Base-by-base conservation (phyloP, 2,797 vertebrate species). In the Hipposideros larvatus region DNA sequence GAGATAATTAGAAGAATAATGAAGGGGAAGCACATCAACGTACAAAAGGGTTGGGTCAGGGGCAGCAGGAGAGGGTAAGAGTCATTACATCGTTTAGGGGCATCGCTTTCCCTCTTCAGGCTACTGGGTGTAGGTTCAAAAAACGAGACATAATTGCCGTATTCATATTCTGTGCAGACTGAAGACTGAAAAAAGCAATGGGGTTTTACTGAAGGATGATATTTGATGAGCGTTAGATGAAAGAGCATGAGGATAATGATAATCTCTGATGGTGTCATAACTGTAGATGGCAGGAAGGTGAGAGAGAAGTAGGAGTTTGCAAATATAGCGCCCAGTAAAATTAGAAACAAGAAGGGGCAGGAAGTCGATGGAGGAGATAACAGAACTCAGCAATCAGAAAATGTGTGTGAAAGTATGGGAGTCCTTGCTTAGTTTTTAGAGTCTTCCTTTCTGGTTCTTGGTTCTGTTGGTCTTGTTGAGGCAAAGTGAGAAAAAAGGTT, bases 221-320 rank as follows among this genome's bases (percentile, higher is more conserved):
- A 90, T 86, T 86, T 31, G 18, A 51, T 86, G 34, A 46, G 53
- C 48, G n/a, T 51, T 24, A 75, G 74, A 77, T 48, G 13, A 87
- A 87, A 90, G 75, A 43, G 16, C 63, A 68, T 7, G 4, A 70
- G 9, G 26, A 13, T 41, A 55, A 70, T 3, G 13, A 74, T 59
- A 46, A 88, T 53, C 43, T 86, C 7, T 22, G 34, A 43, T 8
- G 21, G 43, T 31, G 19, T 15, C 9, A 10, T 57, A 55, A 68
- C n/a, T 7, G 4, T 0, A n/a, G 11, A 43, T 0, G 9, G 46
- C 21, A 51, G 59, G 26, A 51, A 31, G 73, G 31, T 3, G 9
- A 82, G 14, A 41, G 9, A 82, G 14, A 41, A 51, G 6, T 1
- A 4, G 53, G 31, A 48, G 37, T 71, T 65, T 77, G 55, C 37